These are phyloP conservation scores for Epistrophe grossulariae DNA, from an alignment of 2,888 invertebrate species.

Conservation along the genomic window DNA sequence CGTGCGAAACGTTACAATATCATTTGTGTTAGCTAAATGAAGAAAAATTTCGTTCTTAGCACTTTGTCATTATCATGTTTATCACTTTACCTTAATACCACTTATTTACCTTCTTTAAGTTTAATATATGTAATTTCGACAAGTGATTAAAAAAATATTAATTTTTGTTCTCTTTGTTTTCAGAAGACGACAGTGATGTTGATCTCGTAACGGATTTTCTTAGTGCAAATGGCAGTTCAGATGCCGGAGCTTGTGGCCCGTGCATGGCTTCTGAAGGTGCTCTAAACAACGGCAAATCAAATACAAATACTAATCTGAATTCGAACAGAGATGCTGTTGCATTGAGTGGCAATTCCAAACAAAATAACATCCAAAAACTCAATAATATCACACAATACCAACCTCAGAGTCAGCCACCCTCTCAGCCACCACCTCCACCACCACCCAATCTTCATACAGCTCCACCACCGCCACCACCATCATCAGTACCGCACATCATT, in stretches of 20 bases:
- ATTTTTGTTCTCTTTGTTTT: slow-evolving; percentile 10
- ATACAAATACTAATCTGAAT: slow-evolving; percentile 49
- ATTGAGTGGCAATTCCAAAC: slow-evolving; percentile 58
- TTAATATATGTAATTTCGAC: background rate
- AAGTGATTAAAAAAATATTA: no score
- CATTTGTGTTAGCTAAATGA: no score
- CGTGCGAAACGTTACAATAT: no score
- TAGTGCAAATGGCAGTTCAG: slow-evolving; percentile 80
- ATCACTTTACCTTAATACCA: no score
- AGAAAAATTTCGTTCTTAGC: no score
- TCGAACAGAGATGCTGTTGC: slow-evolving; percentile 49
- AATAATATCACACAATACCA: slow-evolving; percentile 73
- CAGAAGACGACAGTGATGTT: slow-evolving; percentile 83
- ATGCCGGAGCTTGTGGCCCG: slow-evolving; percentile 38
- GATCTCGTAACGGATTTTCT: slow-evolving; percentile 84
- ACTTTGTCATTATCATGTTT: no score
- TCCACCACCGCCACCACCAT: slow-evolving; percentile 61
- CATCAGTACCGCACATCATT: slow-evolving; percentile 77
- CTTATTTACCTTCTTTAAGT: background rate
- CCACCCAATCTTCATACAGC: slow-evolving; percentile 53
- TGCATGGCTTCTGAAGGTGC: slow-evolving; percentile 43
- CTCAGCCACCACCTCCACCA: slow-evolving; percentile 63
- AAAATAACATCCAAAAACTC: slow-evolving; percentile 68
- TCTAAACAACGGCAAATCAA: slow-evolving; percentile 62
- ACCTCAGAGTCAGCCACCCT: slow-evolving; percentile 67